phyloP scores from a whole-genome alignment of 2,113 vertebrate genomes.

The Cynoglossus semilaevis region DNA sequence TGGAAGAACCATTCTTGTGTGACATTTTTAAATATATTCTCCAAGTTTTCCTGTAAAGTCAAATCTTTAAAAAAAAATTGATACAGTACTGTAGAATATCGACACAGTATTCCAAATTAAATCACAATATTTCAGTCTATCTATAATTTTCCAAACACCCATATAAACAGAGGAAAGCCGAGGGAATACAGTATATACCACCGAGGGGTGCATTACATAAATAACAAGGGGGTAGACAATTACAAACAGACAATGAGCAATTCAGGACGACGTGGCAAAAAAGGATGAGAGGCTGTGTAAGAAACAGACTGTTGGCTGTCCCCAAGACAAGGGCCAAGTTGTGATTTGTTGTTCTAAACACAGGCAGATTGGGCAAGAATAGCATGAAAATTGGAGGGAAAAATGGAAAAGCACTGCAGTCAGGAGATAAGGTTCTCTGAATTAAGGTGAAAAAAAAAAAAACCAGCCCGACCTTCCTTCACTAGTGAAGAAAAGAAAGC shows the following conservation, averaged over 20 bases:
- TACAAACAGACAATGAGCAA: slow-evolving; percentile 60
- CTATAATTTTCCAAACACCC: no score
- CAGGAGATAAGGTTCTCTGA: slow-evolving; percentile 61
- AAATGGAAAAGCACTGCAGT: slow-evolving; percentile 67
- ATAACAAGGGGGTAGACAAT: slow-evolving; percentile 63
- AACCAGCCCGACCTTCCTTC: slow-evolving; percentile 55
- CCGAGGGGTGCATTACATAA: slow-evolving; percentile 44
- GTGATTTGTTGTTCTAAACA: slow-evolving; percentile 72
- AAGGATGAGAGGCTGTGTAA: slow-evolving; percentile 64
- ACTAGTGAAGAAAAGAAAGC: slow-evolving; percentile 47
- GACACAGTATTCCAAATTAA: no score
- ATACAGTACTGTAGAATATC: no score
- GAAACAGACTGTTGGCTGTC: slow-evolving; percentile 68
- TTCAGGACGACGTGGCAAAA: slow-evolving; percentile 62
- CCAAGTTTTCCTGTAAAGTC: no score
- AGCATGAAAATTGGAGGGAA: slow-evolving; percentile 72
- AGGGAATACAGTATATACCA: no score
- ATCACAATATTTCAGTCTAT: no score
- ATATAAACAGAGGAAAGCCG: no score
- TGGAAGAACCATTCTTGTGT: no score
- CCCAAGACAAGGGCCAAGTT: slow-evolving; percentile 65
- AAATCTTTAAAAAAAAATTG: no score
- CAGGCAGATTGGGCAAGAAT: slow-evolving; percentile 71
- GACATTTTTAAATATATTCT: no score
- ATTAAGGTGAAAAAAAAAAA: slow-evolving; percentile 48